A percentile compares a stretch with the other conserved stretches of the same genome.
Evolutionary conservation across 2,113 vertebrate genomes (phyloP).

Genomic region (Malurus alboscapulatus): DNA sequence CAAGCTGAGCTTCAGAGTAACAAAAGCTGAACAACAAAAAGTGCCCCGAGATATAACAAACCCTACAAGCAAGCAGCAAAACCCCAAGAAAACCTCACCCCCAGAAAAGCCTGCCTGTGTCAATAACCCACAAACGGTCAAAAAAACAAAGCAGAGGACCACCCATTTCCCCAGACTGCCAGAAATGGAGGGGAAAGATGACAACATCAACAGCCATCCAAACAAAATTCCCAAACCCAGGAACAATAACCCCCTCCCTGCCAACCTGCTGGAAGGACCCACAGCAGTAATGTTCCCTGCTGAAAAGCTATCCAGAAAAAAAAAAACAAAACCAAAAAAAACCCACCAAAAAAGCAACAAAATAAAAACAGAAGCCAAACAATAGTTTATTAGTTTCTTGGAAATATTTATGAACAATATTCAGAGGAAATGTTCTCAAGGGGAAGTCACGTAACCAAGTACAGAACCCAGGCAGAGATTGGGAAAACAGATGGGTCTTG

Average conservation of each 20-base stretch:
- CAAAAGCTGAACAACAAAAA: background rate
- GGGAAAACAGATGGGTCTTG: background rate
- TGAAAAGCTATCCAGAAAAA: background rate
- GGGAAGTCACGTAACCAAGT: background rate
- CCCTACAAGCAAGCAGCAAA: background rate
- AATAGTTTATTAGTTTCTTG: conserved; percentile 40
- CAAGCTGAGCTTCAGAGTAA: background rate
- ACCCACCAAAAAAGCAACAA: background rate
- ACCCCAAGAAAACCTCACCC: background rate
- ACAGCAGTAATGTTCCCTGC: background rate
- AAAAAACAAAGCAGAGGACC: background rate
- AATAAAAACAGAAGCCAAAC: background rate
- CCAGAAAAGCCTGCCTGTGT: background rate
- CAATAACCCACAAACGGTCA: background rate
- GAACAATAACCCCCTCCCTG: background rate
- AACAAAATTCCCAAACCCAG: background rate
- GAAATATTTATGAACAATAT: conserved; percentile 27
- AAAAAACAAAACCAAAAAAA: background rate
- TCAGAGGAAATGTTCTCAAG: conserved; percentile 26
- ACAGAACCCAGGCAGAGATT: background rate
- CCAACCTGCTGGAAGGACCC: background rate
- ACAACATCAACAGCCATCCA: background rate
- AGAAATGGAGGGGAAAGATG: conserved; percentile 1
- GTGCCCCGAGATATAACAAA: background rate
- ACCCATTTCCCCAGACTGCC: background rate